Base-by-base conservation (phyloP, 92 coral and sea anemone genomes). In the Ricordea florida region DNA sequence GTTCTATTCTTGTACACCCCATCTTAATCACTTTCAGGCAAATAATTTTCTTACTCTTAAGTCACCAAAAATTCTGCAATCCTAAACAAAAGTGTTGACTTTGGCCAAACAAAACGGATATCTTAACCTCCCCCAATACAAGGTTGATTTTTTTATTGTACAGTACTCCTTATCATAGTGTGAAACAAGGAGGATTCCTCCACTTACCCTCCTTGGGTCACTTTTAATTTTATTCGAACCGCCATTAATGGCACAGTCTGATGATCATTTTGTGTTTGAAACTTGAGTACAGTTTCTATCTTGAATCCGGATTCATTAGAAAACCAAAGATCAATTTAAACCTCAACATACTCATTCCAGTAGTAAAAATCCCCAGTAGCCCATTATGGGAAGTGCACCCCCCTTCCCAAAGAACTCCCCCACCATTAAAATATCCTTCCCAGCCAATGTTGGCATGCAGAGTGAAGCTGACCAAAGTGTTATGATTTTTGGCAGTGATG, bases 191-290 rank as follows among this genome's bases (percentile, higher is more conserved):
- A 50, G 57, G 57, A 50, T 50, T 1, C n/a, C 27, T 50, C 57
- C 57, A 50, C 57, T 22, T 32, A 50, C 26, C 57, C 57, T 50
- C 57, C 20, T 50, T 50, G 57, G 27, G 57, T 50, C 57, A 50
- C 23, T 50, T 50, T 50, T 6, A 17, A 50, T 50, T 50, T 50
- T 50, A 50, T 50, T 50, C 57, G 30, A 50, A 50, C 57, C 57
- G 27, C 31, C 57, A 13, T 23, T 50, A 22, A n/a, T 0, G 16
- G 57, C n/a, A n/a, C 31, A 50, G 57, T 50, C 57, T 50, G 57
- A 50, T 50, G 57, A 50, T 21, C 13, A 4, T 32, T 50, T 50
- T 18, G 20, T 21, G 28, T n/a, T 14, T 50, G 57, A 50, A 21
- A 50, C 57, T 50, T 20, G 26, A 50, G 57, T 50, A 50, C 57